Evolutionary conservation across 2,113 vertebrate genomes (phyloP), one percentile per base, ranked within the genome.

Genomic region (Hyaena hyaena): DNA sequence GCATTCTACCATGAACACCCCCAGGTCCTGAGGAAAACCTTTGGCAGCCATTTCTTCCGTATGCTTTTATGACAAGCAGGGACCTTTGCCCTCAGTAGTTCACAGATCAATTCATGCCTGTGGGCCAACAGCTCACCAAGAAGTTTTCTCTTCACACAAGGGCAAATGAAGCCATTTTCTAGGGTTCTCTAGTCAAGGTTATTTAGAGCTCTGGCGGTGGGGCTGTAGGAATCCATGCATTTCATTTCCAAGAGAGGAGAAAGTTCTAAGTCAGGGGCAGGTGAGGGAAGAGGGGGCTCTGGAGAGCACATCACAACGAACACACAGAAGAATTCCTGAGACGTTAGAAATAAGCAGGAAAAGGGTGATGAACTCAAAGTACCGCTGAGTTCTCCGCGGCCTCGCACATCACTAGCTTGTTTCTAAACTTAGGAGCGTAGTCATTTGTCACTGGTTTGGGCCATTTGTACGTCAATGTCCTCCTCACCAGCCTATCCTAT

Each of bases 31-130:
- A 88, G 45, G 77, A 23, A 24, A 24, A 4, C 15, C 26, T 19
- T 21, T 0, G 0, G 35, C 23, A 7, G 31, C 2, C 24, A 10
- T 7, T 14, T 16, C 45, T n/a, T 68, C 55, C 12, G 0, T 1
- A 53, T 0, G 4, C 7, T 19, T 26, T 88, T 19, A 53, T 55
- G 85, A 58, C 50, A 76, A 74, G 50, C 69, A 33, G 39, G 43
- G 73, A n/a, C 35, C 31, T 58, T 15, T 43, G 63, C 8, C 69
- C 17, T 92, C 16, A 16, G 4, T 39, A 35, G 31, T 76, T 55
- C 80, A 83, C n/a, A 31, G 43, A 48, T 84, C 65, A 19, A 11
- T 58, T 61, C 68, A 35, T 4, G 1, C 9, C 91, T 39, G 16
- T 12, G 15, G 31, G 55, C 17, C 50, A 43, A 11, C 1, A 43